phyloP scores from a whole-genome alignment of 2,888 invertebrate genomes.

The Chrysolina americana region DNA sequence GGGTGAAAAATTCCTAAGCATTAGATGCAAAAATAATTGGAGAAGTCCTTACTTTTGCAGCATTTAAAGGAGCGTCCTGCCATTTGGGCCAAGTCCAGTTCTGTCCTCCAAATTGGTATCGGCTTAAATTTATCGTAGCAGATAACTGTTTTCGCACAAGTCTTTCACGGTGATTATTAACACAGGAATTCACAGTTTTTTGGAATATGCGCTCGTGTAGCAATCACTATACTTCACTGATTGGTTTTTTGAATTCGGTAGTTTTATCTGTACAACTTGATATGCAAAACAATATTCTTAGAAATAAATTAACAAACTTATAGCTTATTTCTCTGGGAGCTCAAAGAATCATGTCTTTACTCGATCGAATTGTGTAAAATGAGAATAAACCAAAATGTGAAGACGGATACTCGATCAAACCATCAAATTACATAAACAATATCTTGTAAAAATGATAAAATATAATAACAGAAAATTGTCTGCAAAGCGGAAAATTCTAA shows the following conservation, averaged over 20 bases:
- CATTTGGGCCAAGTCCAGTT: background rate
- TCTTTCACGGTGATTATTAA: background rate
- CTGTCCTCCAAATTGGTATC: background rate
- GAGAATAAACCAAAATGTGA: no score
- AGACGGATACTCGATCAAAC: no score
- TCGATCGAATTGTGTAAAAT: no score
- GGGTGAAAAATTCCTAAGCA: background rate
- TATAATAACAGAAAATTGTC: no score
- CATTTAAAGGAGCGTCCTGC: background rate
- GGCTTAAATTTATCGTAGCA: background rate
- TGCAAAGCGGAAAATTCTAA: no score
- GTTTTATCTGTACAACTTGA: background rate
- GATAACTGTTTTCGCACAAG: background rate
- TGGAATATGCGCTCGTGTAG: background rate
- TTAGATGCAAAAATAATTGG: background rate
- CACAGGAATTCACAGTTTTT: background rate
- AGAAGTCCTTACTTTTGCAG: background rate
- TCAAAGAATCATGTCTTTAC: no score
- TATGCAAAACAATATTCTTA: background rate
- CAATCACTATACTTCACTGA: background rate
- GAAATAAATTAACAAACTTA: background rate
- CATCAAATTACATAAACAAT: no score
- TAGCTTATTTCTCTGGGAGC: background rate
- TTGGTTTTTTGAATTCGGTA: background rate
- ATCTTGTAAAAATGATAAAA: no score